Percentiles rank a stretch among this genome's conserved stretches.
Evolutionary conservation across 2,113 vertebrate genomes (phyloP).

Genomic region (Rhegmatorhina hoffmannsi): DNA sequence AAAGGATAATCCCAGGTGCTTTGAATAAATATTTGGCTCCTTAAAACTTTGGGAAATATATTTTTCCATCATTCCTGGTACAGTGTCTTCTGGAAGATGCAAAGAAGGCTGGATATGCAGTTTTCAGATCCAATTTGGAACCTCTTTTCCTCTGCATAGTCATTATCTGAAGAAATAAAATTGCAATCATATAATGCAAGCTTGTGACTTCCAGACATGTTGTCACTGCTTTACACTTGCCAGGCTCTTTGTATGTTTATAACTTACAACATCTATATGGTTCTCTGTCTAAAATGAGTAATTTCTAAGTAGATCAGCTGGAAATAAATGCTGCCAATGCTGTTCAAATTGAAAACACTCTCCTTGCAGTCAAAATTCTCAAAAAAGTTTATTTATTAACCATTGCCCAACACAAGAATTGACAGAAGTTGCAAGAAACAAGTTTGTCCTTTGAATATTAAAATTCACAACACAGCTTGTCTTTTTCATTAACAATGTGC

Average conservation of each 20-base stretch:
- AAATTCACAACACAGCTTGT: not conserved
- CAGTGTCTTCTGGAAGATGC: not conserved
- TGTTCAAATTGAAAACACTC: not conserved
- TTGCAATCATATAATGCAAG: not conserved
- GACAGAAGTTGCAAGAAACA: not conserved
- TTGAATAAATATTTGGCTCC: not conserved
- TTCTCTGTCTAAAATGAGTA: not conserved
- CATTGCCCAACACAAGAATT: not conserved
- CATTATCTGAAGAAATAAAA: not conserved
- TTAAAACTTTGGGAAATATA: not conserved
- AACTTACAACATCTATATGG: rapidly evolving
- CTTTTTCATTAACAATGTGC: not conserved
- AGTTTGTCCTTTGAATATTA: not conserved
- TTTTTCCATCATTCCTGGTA: not conserved
- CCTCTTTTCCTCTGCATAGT: not conserved
- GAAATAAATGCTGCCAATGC: not conserved
- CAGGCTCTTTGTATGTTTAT: not conserved
- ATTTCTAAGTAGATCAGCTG: not conserved
- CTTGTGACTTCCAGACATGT: not conserved
- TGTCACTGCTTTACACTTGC: not conserved
- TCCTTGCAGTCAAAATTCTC: not conserved
- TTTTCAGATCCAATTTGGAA: not conserved
- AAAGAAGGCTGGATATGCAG: not conserved
- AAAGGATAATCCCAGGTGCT: not conserved
- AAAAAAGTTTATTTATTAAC: not conserved